Evolutionary conservation across 1,140 invertebrate species (phyloP), one percentile per base, ranked within the genome.

Genomic region (Coptotermes formosanus): DNA sequence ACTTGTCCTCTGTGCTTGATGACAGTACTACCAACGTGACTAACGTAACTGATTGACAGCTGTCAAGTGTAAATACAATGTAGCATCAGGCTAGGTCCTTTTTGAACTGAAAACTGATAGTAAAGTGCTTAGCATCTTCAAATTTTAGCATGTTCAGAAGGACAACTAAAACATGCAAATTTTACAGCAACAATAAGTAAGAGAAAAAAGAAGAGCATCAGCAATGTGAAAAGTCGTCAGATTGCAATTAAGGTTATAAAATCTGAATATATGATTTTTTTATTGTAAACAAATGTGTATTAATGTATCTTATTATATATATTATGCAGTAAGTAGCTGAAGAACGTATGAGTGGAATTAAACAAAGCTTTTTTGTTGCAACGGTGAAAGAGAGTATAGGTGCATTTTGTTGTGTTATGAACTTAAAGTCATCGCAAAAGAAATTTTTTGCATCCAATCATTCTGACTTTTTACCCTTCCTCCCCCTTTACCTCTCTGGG

Each of bases 301-400:
- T 75, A 75, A 75, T 75, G 64, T 75, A 75, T 75, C 64, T 75
- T 75, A 75, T 75, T 75, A 75, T 75, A 75, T 75, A 75, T 75
- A 75, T 75, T 75, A 75, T 75, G 30, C 64, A 75, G 64, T 75
- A 75, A 75, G 25, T 75, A 75, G n/a, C 9, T 75, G 64, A 75
- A 30, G n/a, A 75, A 75, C 64, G 64, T 75, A 75, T 30, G 64
- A 75, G n/a, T 75, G 64, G 25, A 75, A 75, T 25, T 75, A 75
- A 75, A 75, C 25, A 75, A 75, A 75, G 64, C 64, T 75, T 75
- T 75, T 75, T 75, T 55, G 38, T 75, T 75, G 64, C 64, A 30
- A n/a, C 64, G 64, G 64, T 75, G 64, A 75, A 30, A 75, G 64
- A n/a, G 64, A 30, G 25, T 11, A 64, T 23, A n/a, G 64, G 64